These are phyloP conservation scores for Lamellibrachia columna DNA, from an alignment of 2,888 invertebrate species.

Conservation along the genomic window DNA sequence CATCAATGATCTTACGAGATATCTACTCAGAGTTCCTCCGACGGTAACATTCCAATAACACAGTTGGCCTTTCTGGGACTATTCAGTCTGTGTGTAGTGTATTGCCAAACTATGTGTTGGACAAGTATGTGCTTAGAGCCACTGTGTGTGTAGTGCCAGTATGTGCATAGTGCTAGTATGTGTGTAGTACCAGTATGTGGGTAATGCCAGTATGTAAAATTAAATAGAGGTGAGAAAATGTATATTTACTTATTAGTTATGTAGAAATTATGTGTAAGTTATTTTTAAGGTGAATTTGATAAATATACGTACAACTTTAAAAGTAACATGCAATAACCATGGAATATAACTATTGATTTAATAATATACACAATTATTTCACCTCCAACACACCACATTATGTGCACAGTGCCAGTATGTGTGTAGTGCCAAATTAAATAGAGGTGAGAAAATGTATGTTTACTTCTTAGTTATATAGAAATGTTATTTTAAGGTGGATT, in stretches of 20 bases:
- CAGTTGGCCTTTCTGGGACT: neutral
- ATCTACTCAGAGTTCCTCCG: slow-evolving; percentile 68
- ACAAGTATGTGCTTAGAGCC: neutral
- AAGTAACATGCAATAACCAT: neutral
- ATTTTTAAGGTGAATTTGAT: no score
- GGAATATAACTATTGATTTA: neutral
- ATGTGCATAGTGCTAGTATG: neutral
- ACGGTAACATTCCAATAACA: slow-evolving; percentile 52
- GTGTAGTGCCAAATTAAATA: no score
- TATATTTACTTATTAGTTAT: no score
- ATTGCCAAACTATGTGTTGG: neutral
- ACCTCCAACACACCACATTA: no score
- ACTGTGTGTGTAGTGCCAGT: no score
- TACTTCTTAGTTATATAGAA: no score
- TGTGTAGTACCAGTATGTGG: neutral
- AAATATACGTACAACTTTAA: neutral
- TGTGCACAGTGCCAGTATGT: no score
- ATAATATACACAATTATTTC: no score
- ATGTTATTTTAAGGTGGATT: no score
- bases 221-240: no score
- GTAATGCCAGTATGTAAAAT: neutral
- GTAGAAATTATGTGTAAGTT: no score
- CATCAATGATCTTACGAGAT: slow-evolving; percentile 66
- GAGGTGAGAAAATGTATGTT: no score
- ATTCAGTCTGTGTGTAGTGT: neutral